Percentiles rank a stretch among this genome's conserved stretches.
These are phyloP conservation scores for Copsychus sechellarum DNA, from an alignment of 2,113 vertebrate genomes.

Conservation along the genomic window DNA sequence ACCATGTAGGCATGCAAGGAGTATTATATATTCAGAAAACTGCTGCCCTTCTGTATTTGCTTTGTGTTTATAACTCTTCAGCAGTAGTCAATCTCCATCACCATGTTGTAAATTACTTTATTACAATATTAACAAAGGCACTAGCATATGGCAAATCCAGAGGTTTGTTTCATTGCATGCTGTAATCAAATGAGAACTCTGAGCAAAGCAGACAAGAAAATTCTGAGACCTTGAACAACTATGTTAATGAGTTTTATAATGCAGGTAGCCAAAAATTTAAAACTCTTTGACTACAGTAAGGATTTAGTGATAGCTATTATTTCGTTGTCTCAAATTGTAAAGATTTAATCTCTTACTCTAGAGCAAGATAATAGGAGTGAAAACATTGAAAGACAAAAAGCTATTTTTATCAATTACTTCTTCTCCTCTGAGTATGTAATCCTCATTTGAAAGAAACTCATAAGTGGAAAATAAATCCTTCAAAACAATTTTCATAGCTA, in stretches of 20 bases:
- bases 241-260: background rate
- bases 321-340: background rate
- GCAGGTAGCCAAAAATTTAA: background rate
- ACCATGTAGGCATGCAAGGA: background rate
- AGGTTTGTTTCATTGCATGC: background rate
- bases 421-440: conserved; percentile 54
- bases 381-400: conserved; percentile 21
- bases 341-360: conserved; percentile 31
- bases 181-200: background rate
- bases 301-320: background rate
- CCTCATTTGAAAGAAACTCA: conserved; percentile 20
- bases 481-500: conserved; percentile 51
- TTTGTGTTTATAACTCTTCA: background rate
- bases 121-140: background rate
- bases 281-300: background rate
- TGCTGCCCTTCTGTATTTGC: background rate
- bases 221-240: background rate
- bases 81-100: background rate
- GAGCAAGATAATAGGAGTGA: background rate
- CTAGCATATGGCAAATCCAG: background rate
- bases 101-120: background rate
- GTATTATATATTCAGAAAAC: background rate
- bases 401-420: conserved; percentile 54
- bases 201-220: conserved; percentile 15
- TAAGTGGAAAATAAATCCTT: conserved; percentile 64